Evolutionary conservation across 2,797 vertebrate species (phyloP), one percentile per base, ranked within the genome.

Genomic region (Phalanger gymnotis): DNA sequence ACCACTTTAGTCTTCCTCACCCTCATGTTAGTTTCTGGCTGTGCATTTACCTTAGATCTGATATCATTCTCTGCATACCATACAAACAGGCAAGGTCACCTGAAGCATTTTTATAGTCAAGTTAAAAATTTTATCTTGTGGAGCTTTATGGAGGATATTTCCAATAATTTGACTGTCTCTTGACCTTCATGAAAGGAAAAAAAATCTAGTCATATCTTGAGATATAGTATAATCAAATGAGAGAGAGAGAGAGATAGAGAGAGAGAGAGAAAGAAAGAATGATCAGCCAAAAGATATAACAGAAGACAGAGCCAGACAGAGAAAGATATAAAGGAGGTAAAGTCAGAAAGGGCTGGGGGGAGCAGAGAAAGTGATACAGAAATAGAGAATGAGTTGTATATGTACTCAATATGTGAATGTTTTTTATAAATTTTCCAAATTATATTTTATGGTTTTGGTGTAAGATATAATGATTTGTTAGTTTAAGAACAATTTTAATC

Each of bases 181-280:
- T 90, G 34, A 93, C 40, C 92, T 96, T 92, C 55, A 92, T 28
- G 90, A 90, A 90, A 1, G 81, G 57, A 51, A 1, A 91, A 66
- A 56, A 47, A 9, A 3, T 4, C 54, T 22, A 3, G 31, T 1
- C 6, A 54, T 12, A 91, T 81, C 1, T 12, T 51, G 2, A 53
- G 25, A 3, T 5, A 19, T 34, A 31, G 40, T 31, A 73, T 52
- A 91, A 57, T 81, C 95, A 4, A 93, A 81, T 54, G 0, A 22
- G n/a, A 4, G 92, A 22, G 10, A 90, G 0, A 54, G 90, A 96
- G 92, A 57, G 5, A 53, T 30, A 66, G 53, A 54, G 27, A 30
- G 6, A 57, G 25, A 61, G 34, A n/a, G 61, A n/a, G 34, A 66
- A 14, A 66, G 25, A 66, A 14, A 73, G 61, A 53, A 2, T 0